These are phyloP conservation scores for Apostichopus leukothele DNA, from an alignment of 53 echinoderm and acorn worm species.

Conservation along the genomic window DNA sequence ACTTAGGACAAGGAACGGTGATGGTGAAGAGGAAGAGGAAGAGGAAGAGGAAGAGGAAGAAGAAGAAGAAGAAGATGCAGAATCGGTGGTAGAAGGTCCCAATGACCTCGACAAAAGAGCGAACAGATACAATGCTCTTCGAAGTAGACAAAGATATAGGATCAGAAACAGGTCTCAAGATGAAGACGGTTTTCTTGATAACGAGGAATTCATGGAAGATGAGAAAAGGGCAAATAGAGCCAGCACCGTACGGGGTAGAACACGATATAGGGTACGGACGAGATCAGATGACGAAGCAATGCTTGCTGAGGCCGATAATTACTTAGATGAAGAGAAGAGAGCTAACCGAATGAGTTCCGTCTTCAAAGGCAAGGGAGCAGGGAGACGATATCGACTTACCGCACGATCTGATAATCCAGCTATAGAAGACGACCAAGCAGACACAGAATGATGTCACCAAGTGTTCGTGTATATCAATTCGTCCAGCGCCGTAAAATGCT, in stretches of 20 bases:
- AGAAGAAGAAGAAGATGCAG: not conserved
- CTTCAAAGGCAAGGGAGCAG: not conserved
- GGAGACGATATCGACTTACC: not conserved
- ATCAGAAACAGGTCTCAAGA: constrained; percentile 5
- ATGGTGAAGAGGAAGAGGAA: not conserved
- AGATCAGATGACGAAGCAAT: not conserved
- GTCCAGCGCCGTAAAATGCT: not conserved
- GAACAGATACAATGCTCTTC: not conserved
- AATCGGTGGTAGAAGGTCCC: not conserved
- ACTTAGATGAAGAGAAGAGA: constrained; percentile 35
- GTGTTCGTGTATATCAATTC: too few relatives aligned
- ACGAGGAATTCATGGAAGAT: not conserved
- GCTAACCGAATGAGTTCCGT: not conserved
- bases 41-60: constrained; percentile 9
- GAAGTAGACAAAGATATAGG: not conserved
- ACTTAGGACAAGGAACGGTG: not conserved
- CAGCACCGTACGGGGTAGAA: not conserved
- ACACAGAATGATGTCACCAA: not conserved
- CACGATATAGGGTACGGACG: not conserved
- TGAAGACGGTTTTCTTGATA: constrained; percentile 9
- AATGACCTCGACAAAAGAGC: constrained; percentile 9
- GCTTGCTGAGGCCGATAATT: not conserved
- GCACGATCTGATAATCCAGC: not conserved
- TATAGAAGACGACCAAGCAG: not conserved
- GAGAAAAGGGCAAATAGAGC: constrained; percentile 16